Conservation (phyloP, 2,888 invertebrate genomes). For the Yponomeuta malinellus region DNA sequence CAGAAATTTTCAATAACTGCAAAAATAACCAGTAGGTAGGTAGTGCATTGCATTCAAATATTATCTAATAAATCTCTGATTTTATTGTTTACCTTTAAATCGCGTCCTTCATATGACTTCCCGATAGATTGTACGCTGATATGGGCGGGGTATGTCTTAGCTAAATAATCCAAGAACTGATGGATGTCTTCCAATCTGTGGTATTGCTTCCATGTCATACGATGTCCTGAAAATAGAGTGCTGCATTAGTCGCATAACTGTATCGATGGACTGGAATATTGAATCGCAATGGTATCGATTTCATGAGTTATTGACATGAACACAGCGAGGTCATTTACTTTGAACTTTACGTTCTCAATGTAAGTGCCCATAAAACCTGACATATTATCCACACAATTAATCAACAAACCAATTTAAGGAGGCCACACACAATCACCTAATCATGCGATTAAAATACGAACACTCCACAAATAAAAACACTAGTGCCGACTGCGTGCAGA, state of each 20-base stretch:
- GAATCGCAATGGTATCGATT: background rate
- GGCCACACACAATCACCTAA: slow-evolving; percentile 13
- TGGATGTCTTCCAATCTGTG: slow-evolving; percentile 85
- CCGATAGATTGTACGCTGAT: slow-evolving; percentile 86
- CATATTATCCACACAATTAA: slow-evolving; percentile 9
- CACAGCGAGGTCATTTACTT: background rate
- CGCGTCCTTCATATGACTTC: slow-evolving; percentile 82
- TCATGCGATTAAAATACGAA: background rate
- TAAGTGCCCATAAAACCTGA: background rate
- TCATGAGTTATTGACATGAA: background rate
- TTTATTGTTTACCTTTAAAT: slow-evolving; percentile 76
- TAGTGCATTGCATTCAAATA: background rate
- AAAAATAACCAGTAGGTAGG: slow-evolving; percentile 13
- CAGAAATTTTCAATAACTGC: slow-evolving; percentile 78
- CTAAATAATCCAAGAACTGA: slow-evolving; percentile 85
- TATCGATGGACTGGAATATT: background rate
- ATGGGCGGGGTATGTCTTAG: slow-evolving; percentile 83
- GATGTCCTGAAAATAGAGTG: slow-evolving; percentile 46
- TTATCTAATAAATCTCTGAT: background rate
- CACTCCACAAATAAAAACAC: slow-evolving; percentile 11
- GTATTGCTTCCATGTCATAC: slow-evolving; percentile 88
- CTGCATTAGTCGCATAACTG: slow-evolving; percentile 9
- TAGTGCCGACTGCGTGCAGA: slow-evolving; percentile 41
- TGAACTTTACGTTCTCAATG: background rate
- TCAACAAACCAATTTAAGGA: slow-evolving; percentile 8